phyloP scores from a whole-genome alignment of 2,888 invertebrate genomes.

The Mythimna impura region DNA sequence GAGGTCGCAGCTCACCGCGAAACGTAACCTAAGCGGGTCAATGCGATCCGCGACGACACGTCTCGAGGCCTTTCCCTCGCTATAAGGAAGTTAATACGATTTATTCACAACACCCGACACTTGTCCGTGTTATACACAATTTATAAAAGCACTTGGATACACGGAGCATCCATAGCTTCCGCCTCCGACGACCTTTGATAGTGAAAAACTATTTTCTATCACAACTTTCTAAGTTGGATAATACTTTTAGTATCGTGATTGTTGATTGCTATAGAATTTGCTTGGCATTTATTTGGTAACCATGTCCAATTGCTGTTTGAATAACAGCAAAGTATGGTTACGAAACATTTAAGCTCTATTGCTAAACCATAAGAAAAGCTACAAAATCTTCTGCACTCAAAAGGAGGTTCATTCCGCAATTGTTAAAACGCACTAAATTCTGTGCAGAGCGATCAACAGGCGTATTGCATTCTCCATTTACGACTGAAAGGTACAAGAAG shows the following conservation, averaged over 20 bases:
- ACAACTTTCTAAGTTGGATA: slow-evolving; percentile 58
- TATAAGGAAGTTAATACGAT: slow-evolving; percentile 75
- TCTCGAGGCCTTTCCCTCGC: slow-evolving; percentile 80
- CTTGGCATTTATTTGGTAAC: slow-evolving; percentile 32
- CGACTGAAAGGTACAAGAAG: slow-evolving; percentile 34
- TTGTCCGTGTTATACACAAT: slow-evolving; percentile 48
- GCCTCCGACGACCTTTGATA: slow-evolving; percentile 49
- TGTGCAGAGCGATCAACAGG: slow-evolving; percentile 13
- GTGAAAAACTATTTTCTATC: slow-evolving; percentile 41
- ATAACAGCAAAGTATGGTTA: slow-evolving; percentile 3
- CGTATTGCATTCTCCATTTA: slow-evolving; percentile 41
- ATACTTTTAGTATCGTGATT: slow-evolving; percentile 37
- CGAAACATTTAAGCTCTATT: slow-evolving; percentile 14
- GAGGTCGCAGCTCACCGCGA: slow-evolving; percentile 65
- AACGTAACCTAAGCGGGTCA: slow-evolving; percentile 78
- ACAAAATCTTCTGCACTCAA: slow-evolving; percentile 19
- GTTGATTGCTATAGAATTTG: slow-evolving; percentile 31
- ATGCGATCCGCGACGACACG: slow-evolving; percentile 77
- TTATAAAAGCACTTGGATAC: slow-evolving; percentile 49
- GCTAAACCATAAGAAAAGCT: slow-evolving; percentile 9
- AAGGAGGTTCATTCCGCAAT: slow-evolving; percentile 6
- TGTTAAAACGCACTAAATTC: slow-evolving; percentile 27
- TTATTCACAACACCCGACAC: slow-evolving; percentile 65
- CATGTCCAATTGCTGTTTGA: slow-evolving; percentile 24
- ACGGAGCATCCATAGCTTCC: slow-evolving; percentile 40